A percentile compares a stretch with the other conserved stretches of the same genome.
These are phyloP conservation scores for Polymixis flavicincta DNA, from an alignment of 2,888 invertebrate species.

Conservation along the genomic window DNA sequence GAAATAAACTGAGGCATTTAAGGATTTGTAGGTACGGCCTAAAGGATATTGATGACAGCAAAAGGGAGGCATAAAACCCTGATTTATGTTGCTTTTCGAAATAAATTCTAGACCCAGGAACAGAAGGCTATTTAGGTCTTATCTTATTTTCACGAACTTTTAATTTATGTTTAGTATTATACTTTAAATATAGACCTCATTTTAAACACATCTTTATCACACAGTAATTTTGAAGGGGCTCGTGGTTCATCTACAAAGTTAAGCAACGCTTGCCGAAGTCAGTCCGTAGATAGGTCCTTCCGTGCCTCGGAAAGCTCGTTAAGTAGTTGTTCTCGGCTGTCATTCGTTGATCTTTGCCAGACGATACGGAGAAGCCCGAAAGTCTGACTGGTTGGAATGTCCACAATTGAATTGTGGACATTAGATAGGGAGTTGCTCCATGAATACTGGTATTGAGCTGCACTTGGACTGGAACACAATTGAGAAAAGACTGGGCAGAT, in stretches of 20 bases:
- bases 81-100: slow-evolving; percentile 54
- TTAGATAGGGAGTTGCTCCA: not conserved
- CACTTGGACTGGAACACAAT: too few species aligned
- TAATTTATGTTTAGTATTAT: slow-evolving; percentile 22
- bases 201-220: not conserved
- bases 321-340: too few species aligned
- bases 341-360: too few species aligned
- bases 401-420: not conserved
- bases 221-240: not conserved
- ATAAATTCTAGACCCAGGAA: slow-evolving; percentile 51
- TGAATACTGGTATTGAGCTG: too few species aligned
- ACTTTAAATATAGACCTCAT: not conserved
- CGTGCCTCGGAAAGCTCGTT: not conserved
- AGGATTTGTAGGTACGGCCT: slow-evolving; percentile 46
- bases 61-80: slow-evolving; percentile 58
- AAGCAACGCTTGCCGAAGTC: not conserved
- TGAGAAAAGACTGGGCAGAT: too few species aligned
- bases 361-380: not conserved
- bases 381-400: too few species aligned
- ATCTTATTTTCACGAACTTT: slow-evolving; percentile 23
- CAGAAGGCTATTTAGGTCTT: slow-evolving; percentile 17
- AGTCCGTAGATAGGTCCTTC: not conserved
- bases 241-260: not conserved
- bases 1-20: slow-evolving; percentile 56
- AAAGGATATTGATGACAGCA: slow-evolving; percentile 62